phyloP scores from a whole-genome alignment of 2,113 vertebrate genomes.

The Noturus placidus region DNA sequence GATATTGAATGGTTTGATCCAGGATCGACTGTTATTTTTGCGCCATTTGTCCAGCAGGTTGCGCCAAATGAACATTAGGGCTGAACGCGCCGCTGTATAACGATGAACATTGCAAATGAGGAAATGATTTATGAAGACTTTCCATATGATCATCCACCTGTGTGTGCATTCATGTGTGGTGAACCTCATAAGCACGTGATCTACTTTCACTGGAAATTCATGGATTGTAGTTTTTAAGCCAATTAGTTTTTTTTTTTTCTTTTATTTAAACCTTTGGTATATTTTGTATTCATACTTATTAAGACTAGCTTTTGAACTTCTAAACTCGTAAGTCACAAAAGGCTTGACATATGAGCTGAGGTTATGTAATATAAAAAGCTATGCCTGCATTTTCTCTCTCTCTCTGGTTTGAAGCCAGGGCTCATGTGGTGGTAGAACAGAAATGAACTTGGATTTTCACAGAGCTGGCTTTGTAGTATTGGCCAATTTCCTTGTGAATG shows the following conservation, averaged over 20 bases:
- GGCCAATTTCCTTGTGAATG: slow-evolving; percentile 33
- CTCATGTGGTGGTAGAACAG: slow-evolving; percentile 22
- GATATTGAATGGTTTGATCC: not conserved
- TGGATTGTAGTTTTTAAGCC: not conserved
- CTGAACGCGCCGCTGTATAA: too few relatives aligned
- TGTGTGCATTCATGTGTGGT: not conserved
- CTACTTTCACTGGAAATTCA: not conserved
- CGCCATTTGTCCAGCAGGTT: not conserved
- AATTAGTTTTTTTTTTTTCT: too few relatives aligned
- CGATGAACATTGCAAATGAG: not conserved
- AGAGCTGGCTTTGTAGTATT: slow-evolving; percentile 27
- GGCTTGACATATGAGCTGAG: not conserved
- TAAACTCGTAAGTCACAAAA: not conserved
- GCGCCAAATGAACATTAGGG: not conserved
- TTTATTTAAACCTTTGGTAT: not conserved
- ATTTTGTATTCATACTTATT: not conserved
- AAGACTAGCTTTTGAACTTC: not conserved
- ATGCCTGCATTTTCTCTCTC: not conserved
- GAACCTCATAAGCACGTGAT: not conserved
- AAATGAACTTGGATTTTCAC: slow-evolving; percentile 32
- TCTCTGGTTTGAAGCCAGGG: not conserved
- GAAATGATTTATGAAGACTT: not conserved
- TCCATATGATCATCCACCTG: slow-evolving; percentile 25
- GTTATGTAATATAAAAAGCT: slow-evolving; percentile 21
- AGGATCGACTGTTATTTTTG: not conserved